These are phyloP conservation scores for Choreutis nemorana DNA, from an alignment of 2,888 invertebrate species.

Conservation along the genomic window DNA sequence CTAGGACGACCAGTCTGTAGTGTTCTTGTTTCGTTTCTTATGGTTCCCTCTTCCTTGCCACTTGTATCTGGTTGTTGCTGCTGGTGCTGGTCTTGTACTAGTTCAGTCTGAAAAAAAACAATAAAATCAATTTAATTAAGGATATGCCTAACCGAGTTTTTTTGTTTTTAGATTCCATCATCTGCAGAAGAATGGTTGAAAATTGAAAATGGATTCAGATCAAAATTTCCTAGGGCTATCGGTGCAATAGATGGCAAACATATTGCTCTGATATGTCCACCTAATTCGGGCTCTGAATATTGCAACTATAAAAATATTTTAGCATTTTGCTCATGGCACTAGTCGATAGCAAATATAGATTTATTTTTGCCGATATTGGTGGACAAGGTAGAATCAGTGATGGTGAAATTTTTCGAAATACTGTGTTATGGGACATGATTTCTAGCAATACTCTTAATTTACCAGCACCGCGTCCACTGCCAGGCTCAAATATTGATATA, in stretches of 20 bases:
- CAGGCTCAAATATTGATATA: conserved; percentile 2
- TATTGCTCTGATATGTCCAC: conserved; percentile 11
- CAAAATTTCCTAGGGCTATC: conserved; percentile 3
- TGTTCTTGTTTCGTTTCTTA: background rate
- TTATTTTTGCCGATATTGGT: conserved; percentile 12
- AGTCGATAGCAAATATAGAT: conserved; percentile 12
- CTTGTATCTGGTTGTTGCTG: background rate
- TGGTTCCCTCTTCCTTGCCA: background rate
- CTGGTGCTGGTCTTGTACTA: too few species aligned
- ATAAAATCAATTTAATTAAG: too few species aligned
- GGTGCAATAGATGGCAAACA: conserved; percentile 14
- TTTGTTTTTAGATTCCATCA: conserved; percentile 4
- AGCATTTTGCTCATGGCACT: conserved; percentile 15
- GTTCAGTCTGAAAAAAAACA: too few species aligned
- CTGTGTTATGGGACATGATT: conserved; percentile 16
- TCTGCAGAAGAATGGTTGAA: conserved; percentile 5
- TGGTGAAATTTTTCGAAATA: conserved; percentile 14
- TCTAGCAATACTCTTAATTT: conserved; percentile 15
- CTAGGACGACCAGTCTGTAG: background rate
- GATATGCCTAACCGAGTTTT: too few species aligned
- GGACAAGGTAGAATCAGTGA: conserved; percentile 17
- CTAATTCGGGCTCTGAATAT: conserved; percentile 11
- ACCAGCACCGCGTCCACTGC: conserved; percentile 2
- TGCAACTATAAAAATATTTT: conserved; percentile 12
- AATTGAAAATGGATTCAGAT: conserved; percentile 6